Base-by-base conservation (phyloP, 2,797 vertebrate species). In the Eulemur rubriventer region DNA sequence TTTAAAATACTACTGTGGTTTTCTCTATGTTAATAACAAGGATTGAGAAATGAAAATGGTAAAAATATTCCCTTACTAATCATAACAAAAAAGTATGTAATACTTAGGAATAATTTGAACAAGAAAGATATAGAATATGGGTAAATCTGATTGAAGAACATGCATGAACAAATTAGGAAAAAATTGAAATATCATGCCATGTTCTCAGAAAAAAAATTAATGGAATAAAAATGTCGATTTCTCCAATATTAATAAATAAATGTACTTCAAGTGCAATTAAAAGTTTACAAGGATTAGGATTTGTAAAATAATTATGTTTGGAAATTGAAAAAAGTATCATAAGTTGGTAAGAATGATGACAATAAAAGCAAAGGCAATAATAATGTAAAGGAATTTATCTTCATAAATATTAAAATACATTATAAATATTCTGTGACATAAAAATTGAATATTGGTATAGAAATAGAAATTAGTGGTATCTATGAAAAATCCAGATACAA, bases 51-150 rank as follows among this genome's bases (percentile, higher is more conserved):
- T 70, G 13, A 92, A 86, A 59, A 72, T 83, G 28, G n/a, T 38
- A 70, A 94, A 96, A 93, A 67, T 73, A 69, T 59, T 75, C 17
- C 57, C 20, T 78, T 92, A 73, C 78, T 43, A 93, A 33, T 17
- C 13, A 24, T 50, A 88, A 38, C 20, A 87, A 70, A 84, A 95
- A 76, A 30, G 26, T 67, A 24, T 70, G 20, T 35, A 52, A 35
- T 14, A 70, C 9, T 81, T 65, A 79, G 33, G 20, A 91, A 80
- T 94, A 82, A 78, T 63, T 33, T 50, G 48, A 79, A 91, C 12
- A 38, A 72, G 18, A 86, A 72, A 59, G 1, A 7, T 79, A 16
- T 7, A 22, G 13, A 73, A 83, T 83, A 80, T 7, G 30, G 46
- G 16, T n/a, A 82, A 78, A 72, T 88, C 1, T 78, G 1, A 46